Percentiles rank a stretch among this genome's conserved stretches.
phyloP scores from a whole-genome alignment of 2,888 invertebrate genomes.

The Cheiracanthium punctorium region DNA sequence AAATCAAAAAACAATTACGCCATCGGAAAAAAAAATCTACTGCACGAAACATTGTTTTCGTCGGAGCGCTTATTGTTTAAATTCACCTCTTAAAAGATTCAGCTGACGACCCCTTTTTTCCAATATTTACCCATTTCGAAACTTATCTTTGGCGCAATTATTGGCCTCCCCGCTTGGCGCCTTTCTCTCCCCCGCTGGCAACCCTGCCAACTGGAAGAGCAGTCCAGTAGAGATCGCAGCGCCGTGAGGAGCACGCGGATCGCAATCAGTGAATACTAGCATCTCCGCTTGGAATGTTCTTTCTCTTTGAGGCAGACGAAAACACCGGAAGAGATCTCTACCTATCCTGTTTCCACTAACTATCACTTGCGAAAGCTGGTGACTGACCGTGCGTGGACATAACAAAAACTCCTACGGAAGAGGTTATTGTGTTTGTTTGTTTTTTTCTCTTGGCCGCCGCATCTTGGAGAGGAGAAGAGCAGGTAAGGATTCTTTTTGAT shows the following conservation, averaged over 20 bases:
- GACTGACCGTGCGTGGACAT: background rate
- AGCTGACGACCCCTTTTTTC: background rate
- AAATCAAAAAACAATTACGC: too few species aligned
- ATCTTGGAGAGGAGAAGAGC: slow-evolving; percentile 11
- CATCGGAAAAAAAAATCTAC: too few species aligned
- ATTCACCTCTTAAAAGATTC: background rate
- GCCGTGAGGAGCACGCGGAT: slow-evolving; percentile 64
- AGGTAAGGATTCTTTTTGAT: slow-evolving; percentile 45
- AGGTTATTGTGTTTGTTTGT: too few species aligned
- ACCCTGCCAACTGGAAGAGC: slow-evolving; percentile 42
- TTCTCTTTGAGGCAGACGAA: slow-evolving; percentile 46
- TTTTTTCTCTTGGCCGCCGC: too few species aligned
- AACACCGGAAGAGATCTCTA: background rate
- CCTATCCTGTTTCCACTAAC: background rate
- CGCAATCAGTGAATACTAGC: slow-evolving; percentile 51
- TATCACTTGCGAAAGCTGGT: background rate
- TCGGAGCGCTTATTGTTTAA: background rate
- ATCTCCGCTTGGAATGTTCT: slow-evolving; percentile 61
- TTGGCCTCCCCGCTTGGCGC: slow-evolving; percentile 18
- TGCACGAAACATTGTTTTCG: too few species aligned
- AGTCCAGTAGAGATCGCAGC: slow-evolving; percentile 46
- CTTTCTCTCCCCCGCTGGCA: slow-evolving; percentile 26
- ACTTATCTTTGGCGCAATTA: background rate
- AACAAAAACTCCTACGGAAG: background rate
- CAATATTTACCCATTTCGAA: slow-evolving; percentile 1